A percentile compares a stretch with the other conserved stretches of the same genome.
phyloP scores from a whole-genome alignment of 2,113 vertebrate genomes.

The Rutilus rutilus region DNA sequence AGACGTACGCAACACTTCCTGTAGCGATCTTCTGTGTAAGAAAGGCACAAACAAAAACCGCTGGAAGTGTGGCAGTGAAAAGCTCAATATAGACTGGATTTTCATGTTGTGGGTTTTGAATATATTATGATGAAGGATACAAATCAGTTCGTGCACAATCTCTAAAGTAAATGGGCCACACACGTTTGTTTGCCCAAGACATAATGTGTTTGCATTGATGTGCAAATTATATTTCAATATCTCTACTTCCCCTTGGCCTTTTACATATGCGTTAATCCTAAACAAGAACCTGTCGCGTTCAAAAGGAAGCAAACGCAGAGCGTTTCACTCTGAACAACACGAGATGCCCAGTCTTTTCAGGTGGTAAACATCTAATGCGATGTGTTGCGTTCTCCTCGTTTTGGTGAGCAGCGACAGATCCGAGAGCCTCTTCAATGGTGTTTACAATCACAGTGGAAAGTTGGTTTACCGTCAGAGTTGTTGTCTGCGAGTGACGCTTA shows the following conservation, averaged over 20 bases:
- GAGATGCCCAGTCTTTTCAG: neutral
- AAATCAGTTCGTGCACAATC: neutral
- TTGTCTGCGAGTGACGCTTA: constrained; percentile 54
- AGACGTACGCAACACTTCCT: constrained; percentile 12
- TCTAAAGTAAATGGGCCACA: neutral
- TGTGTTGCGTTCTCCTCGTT: neutral
- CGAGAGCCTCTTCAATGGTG: constrained; percentile 40
- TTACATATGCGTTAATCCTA: neutral
- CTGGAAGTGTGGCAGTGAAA: constrained; percentile 1
- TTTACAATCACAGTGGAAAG: constrained; percentile 62
- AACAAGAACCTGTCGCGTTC: constrained; percentile 26
- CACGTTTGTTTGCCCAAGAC: neutral
- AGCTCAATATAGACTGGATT: neutral
- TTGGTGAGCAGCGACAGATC: constrained; percentile 27
- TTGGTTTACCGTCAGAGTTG: constrained; percentile 63
- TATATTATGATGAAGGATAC: neutral
- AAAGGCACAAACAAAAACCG: constrained; percentile 9
- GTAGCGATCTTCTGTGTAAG: constrained; percentile 11
- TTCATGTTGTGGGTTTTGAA: constrained; percentile 4
- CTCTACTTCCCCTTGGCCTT: constrained; percentile 23
- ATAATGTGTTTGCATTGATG: neutral
- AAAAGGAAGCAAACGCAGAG: constrained; percentile 34
- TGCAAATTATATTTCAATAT: constrained; percentile 29
- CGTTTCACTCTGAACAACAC: constrained; percentile 39
- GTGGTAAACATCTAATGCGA: neutral